Conservation (phyloP, 1,140 invertebrate genomes). For the Pristionchus pacificus region DNA sequence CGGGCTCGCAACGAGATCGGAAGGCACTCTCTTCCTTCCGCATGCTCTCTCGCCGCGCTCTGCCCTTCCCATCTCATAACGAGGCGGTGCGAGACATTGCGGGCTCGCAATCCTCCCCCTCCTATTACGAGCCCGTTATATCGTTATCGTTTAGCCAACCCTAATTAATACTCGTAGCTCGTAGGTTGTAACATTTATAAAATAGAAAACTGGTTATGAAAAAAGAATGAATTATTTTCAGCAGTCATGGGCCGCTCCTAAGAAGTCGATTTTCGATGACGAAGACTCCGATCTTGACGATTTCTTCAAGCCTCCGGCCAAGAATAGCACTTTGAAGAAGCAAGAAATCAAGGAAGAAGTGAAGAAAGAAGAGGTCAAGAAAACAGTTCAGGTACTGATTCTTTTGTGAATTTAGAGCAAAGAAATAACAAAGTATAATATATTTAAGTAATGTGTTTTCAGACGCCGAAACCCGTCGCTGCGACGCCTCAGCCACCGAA, state of each 20-base stretch:
- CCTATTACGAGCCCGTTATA: not conserved
- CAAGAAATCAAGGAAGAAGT: not conserved
- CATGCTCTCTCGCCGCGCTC: too few relatives aligned
- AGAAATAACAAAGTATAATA: too few relatives aligned
- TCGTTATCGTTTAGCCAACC: not conserved
- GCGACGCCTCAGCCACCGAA: not conserved
- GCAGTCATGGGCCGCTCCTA: not conserved
- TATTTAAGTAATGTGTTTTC: not conserved
- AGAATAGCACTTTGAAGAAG: not conserved
- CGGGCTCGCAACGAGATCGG: not conserved
- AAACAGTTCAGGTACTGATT: not conserved
- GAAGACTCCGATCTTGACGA: not conserved
- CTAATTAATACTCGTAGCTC: not conserved
- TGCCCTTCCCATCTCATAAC: too few relatives aligned
- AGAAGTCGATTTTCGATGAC: not conserved
- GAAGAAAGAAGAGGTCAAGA: not conserved
- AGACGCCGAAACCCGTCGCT: not conserved
- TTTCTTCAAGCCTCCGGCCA: not conserved
- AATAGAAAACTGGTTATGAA: too few relatives aligned
- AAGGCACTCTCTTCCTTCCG: too few relatives aligned
- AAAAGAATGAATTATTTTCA: not conserved
- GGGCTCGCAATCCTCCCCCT: not conserved
- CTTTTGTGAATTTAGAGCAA: too few relatives aligned
- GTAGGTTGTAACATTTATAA: not conserved
- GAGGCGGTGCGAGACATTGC: too few relatives aligned